These are phyloP conservation scores for Drosophila mettleri DNA, from an alignment of 2,888 invertebrate genomes.

Conservation along the genomic window DNA sequence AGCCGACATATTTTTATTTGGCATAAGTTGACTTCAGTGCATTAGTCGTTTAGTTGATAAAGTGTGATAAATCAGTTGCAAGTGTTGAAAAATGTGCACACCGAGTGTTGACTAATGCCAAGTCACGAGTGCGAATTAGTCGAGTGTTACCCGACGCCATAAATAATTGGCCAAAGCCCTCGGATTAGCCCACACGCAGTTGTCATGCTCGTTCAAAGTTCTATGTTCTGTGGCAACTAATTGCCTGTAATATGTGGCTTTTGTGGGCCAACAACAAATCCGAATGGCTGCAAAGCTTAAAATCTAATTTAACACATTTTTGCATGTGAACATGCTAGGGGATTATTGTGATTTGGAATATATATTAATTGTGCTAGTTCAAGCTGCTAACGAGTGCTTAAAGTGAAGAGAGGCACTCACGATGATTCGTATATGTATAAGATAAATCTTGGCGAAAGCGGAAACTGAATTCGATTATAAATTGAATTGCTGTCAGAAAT, in stretches of 20 bases:
- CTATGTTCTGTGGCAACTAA: conserved; percentile 57
- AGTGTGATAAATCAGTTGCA: conserved; percentile 68
- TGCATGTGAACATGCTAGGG: conserved; percentile 4
- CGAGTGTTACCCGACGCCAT: conserved; percentile 47
- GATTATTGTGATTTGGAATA: conserved; percentile 1
- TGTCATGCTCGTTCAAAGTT: conserved; percentile 42
- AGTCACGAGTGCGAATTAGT: conserved; percentile 51
- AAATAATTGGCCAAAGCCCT: conserved; percentile 68
- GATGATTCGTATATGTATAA: background rate
- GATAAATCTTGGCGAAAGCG: background rate
- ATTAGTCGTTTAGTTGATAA: conserved; percentile 47
- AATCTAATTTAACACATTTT: conserved; percentile 30
- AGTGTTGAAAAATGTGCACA: conserved; percentile 49
- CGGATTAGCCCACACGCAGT: conserved; percentile 61
- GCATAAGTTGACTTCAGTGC: conserved; percentile 44
- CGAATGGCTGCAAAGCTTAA: conserved; percentile 13
- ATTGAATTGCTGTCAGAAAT: background rate
- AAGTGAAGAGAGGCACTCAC: background rate
- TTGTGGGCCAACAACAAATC: conserved; percentile 46
- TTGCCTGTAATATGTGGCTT: conserved; percentile 58
- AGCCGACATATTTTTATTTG: conserved; percentile 16
- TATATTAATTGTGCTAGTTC: background rate
- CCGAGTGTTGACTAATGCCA: conserved; percentile 58
- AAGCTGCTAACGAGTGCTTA: background rate
- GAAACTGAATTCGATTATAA: background rate